Base-by-base conservation (phyloP, 2,113 vertebrate genomes). In the Megaleporinus macrocephalus region DNA sequence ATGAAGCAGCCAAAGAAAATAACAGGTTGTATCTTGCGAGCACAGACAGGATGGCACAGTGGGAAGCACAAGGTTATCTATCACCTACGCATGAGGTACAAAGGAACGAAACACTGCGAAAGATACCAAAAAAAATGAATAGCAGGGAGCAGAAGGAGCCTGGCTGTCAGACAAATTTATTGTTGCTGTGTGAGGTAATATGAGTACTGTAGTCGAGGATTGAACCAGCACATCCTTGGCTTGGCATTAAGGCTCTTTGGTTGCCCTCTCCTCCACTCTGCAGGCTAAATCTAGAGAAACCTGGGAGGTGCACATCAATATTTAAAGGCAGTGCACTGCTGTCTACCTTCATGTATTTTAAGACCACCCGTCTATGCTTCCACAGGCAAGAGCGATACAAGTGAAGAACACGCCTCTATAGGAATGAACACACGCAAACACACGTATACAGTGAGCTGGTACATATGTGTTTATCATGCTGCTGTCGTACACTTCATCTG, bases 61-160 rank as follows among this genome's bases (percentile, higher is more conserved):
- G 65, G 30, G 65, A 36, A 68, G 65, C 65, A 22, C 20, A 44
- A 44, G 66, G 66, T 70, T 70, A 70, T 70, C 66, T 44, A 44
- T 24, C 66, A 41, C 66, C 66, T 70, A 24, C 22, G 22, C 33
- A 44, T 44, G 20, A 22, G 1, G 13, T 20, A 44, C 66, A 70
- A 44, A n/a, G 18, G 65, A 29, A 47, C 11, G 4, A 15, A 47
- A 16, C 29, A 59, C 24, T 26, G 18, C 11, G 29, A 55, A 44
- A 71, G 33, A 70, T 14, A 70, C 41, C 4, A 44, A 44, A 44
- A 14, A 41, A 69, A 53, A 51, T 20, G n/a, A 76, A 27, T 44
- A 70, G 36, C 66, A 70, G 26, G 29, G n/a, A 47, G 26, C 18
- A 20, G 15, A 30, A 36, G 1, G 65, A 68, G 6, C 14, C 22